phyloP scores from a whole-genome alignment of 2,888 invertebrate species.

The Apodemia duryi region DNA sequence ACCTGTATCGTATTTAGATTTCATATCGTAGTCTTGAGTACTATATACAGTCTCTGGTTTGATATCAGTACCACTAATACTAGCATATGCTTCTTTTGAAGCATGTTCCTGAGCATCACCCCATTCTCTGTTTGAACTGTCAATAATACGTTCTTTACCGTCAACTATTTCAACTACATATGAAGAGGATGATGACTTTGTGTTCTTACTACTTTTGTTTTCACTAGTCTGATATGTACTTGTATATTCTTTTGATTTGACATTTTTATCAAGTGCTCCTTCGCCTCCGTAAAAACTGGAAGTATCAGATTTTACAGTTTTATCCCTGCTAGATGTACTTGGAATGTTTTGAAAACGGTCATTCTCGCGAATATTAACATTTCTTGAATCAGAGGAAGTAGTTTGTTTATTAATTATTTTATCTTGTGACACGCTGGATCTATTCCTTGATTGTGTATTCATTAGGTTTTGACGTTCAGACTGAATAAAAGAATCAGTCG shows the following conservation, averaged over 20 bases:
- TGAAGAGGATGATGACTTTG: conserved; percentile 81
- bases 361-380: conserved; percentile 52
- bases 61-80: conserved; percentile 78
- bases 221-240: conserved; percentile 70
- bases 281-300: conserved; percentile 64
- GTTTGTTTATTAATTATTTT: conserved; percentile 35
- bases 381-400: conserved; percentile 42
- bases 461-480: conserved; percentile 61
- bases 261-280: conserved; percentile 53
- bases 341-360: conserved; percentile 48
- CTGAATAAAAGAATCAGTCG: conserved; percentile 62
- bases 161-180: conserved; percentile 83
- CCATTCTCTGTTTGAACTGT: conserved; percentile 79
- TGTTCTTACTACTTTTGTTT: conserved; percentile 73
- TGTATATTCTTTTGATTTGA: conserved; percentile 54
- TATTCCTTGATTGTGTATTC: conserved; percentile 45
- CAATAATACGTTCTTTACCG: conserved; percentile 81
- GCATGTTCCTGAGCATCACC: conserved; percentile 70
- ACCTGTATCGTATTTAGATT: conserved; percentile 77
- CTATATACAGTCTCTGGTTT: conserved; percentile 76
- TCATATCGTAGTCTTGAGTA: conserved; percentile 73
- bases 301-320: conserved; percentile 52
- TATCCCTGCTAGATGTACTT: conserved; percentile 47
- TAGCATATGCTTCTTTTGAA: conserved; percentile 74
- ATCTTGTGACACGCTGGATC: conserved; percentile 34